phyloP scores from a whole-genome alignment of 1,140 invertebrate species.

The Brachionus rubens region DNA sequence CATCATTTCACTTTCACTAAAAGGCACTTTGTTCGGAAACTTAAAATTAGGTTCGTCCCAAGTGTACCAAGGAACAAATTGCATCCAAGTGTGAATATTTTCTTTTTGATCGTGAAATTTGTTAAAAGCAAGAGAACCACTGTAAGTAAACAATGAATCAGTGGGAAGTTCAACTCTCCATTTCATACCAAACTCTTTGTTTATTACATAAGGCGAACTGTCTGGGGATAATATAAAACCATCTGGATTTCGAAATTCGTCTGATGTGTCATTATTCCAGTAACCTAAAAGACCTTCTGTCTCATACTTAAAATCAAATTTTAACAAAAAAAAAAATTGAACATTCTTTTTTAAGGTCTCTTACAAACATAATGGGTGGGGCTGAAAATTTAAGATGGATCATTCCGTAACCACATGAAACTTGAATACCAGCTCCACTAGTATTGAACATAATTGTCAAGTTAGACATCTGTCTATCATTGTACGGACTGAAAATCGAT shows the following conservation, averaged over 20 bases:
- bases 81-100: conserved; percentile 42
- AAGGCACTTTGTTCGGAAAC: conserved; percentile 6
- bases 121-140: conserved; percentile 29
- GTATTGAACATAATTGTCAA: conserved; percentile 46
- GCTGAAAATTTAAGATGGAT: conserved; percentile 44
- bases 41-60: conserved; percentile 38
- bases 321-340: background rate
- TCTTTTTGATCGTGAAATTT: conserved; percentile 39
- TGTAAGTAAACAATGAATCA: conserved; percentile 44
- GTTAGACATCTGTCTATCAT: conserved; percentile 36
- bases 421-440: conserved; percentile 31
- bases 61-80: conserved; percentile 42
- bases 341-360: too few species aligned
- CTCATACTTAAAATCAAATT: conserved; percentile 16
- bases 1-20: conserved; percentile 28
- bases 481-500: conserved; percentile 25
- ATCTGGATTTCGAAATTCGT: conserved; percentile 36
- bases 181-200: conserved; percentile 44
- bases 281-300: conserved; percentile 42
- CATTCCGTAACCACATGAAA: conserved; percentile 39
- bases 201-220: background rate
- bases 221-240: conserved; percentile 3
- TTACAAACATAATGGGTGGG: conserved; percentile 45
- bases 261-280: conserved; percentile 43
- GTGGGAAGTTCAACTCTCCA: conserved; percentile 28